Evolutionary conservation across 2,888 invertebrate species (phyloP), one percentile per base, ranked within the genome.

Genomic region (Elegia similella): DNA sequence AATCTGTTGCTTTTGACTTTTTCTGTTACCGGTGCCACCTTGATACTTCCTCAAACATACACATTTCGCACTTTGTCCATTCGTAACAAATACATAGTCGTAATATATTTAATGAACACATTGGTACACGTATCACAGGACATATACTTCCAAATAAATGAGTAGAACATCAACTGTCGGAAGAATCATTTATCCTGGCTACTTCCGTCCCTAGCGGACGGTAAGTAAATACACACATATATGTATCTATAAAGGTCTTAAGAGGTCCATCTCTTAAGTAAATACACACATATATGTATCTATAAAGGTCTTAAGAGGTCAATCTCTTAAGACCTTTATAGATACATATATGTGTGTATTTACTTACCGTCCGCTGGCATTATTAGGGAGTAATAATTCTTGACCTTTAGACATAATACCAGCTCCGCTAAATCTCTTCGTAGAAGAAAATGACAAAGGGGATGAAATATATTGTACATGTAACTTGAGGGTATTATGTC

Each of bases 121-220:
- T 46, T 43, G 15, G 8, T 15, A 15, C 42, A 43, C 10, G 7
- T 10, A 47, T 47, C 30, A 47, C 30, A 8, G 47, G 7, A n/a
- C n/a, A 6, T 30, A 7, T 30, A 7, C 13, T 7, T 13, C 47
- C 30, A 47, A 47, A 47, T 23, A 47, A 47, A 47, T 30, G 13
- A 30, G 47, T 30, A 30, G 29, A 5, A 30, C 30, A 12, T 47
- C 30, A 30, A 47, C 47, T 29, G 13, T 30, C 47, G 47, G 47
- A 30, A 47, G 30, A 47, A 47, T 30, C 30, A 30, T 47, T 47
- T 30, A 47, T 46, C 46, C 23, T 23, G 7, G 8, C 46, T n/a
- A n/a, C 46, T 46, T 46, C 46, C 46, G 23, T 23, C 29, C 23
- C 46, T 46, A 29, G n/a, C n/a, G n/a, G n/a, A n/a, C n/a, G n/a